Base-by-base conservation (phyloP, 1,140 invertebrate species). In the Drosophila ananassae region DNA sequence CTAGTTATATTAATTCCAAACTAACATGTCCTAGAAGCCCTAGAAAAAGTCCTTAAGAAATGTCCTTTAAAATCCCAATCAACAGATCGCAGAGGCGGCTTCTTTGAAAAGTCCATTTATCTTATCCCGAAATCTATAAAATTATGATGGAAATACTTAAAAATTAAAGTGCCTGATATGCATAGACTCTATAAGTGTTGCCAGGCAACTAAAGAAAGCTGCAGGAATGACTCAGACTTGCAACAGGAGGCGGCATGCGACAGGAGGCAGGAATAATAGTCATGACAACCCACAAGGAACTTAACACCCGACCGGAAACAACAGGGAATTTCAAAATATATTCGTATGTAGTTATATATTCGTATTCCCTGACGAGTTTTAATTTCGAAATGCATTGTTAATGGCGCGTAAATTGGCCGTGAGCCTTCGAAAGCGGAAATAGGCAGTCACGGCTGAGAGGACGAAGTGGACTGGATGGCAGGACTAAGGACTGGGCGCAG, bases 381-480 rank as follows among this genome's bases (percentile, higher is more conserved):
- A 46, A 77, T 63, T 81, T 67, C 39, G 62, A 56, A 48, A 63
- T 8, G 69, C 41, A 62, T 79, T 84, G 72, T 66, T 78, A 82
- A 77, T 74, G 53, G 63, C 58, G 67, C 76, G 72, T 77, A 79
- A 79, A 79, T 79, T 79, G 75, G 39, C 52, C 60, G 44, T 47
- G 44, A 47, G 44, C 21, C 21, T 47, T 17, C 13, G 8, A 22
- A 48, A 73, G 55, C 85, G 85, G 87, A 90, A 90, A 79, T 83
- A 87, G 76, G 57, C 82, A 74, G 87, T 90, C 87, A 90, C 87
- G 87, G 73, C 89, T 90, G 82, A 90, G 71, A 68, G 74, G 41
- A 63, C 68, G 57, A 87, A 78, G 56, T 79, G 69, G 81, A 63
- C 74, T 64, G 24, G 47, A 24, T 37, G 39, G 39, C 17, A 7